Conservation (phyloP, 2,113 vertebrate species). For the Pithys albifrons region DNA sequence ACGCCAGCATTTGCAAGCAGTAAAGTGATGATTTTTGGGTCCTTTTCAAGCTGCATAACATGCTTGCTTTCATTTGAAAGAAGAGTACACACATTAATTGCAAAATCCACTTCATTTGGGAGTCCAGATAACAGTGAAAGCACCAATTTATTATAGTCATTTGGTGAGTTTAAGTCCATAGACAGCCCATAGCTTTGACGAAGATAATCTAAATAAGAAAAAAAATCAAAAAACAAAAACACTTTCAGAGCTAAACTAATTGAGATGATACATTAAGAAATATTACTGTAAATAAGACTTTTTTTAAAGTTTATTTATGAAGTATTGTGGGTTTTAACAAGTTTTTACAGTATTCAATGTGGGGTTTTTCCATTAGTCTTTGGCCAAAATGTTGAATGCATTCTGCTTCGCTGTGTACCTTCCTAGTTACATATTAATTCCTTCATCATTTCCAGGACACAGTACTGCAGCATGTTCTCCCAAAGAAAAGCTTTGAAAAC, state of each 20-base stretch:
- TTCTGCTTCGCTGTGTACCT: background rate
- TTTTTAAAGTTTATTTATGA: background rate
- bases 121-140: conserved; percentile 98
- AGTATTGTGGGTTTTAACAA: background rate
- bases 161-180: conserved; percentile 92
- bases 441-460: background rate
- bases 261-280: background rate
- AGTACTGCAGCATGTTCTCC: background rate
- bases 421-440: background rate
- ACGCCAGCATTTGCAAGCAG: conserved; percentile 96
- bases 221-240: background rate
- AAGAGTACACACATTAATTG: conserved; percentile 98
- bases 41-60: conserved; percentile 98
- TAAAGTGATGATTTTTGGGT: conserved; percentile 97
- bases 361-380: background rate
- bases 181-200: conserved; percentile 99
- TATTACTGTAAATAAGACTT: background rate
- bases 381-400: background rate
- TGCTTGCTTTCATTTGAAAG: conserved; percentile 99
- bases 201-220: conserved; percentile 88
- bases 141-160: conserved; percentile 99
- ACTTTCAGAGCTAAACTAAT: background rate
- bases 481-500: background rate
- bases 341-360: background rate
- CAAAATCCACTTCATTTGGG: conserved; percentile 99